phyloP scores from a whole-genome alignment of 2,797 vertebrate species.

The Gallirallus australis region DNA sequence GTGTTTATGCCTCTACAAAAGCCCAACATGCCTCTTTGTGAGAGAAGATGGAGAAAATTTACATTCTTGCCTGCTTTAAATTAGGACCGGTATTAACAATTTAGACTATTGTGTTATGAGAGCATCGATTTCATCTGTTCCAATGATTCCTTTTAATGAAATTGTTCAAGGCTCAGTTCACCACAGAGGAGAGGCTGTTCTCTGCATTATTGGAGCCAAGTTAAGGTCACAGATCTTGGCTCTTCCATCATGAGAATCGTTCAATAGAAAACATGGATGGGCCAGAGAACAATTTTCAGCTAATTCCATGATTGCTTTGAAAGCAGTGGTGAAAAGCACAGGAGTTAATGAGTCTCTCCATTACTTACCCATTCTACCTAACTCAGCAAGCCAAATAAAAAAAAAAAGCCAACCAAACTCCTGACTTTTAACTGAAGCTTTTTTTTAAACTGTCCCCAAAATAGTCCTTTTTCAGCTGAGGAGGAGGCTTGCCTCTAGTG shows the following conservation, averaged over 20 bases:
- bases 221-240: conserved; percentile 42
- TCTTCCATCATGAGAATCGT: conserved; percentile 5
- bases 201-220: conserved; percentile 2
- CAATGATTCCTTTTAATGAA: conserved; percentile 57
- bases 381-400: neutral
- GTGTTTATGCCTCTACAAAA: conserved; percentile 10
- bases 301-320: conserved; percentile 52
- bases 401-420: too few species aligned
- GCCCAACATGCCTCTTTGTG: neutral
- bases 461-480: neutral
- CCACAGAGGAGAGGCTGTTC: conserved; percentile 38
- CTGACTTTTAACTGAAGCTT: conserved; percentile 29
- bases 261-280: conserved; percentile 27
- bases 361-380: conserved; percentile 37
- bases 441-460: neutral
- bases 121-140: conserved; percentile 56
- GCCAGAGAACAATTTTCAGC: conserved; percentile 48
- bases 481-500: neutral
- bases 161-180: conserved; percentile 59
- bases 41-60: neutral
- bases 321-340: conserved; percentile 17
- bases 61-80: conserved; percentile 34
- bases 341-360: conserved; percentile 53
- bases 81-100: conserved; percentile 26
- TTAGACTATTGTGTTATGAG: conserved; percentile 46